Evolutionary conservation across 2,797 vertebrate species (phyloP), one percentile per base, ranked within the genome.

Genomic region (Catostomus latipinnis): DNA sequence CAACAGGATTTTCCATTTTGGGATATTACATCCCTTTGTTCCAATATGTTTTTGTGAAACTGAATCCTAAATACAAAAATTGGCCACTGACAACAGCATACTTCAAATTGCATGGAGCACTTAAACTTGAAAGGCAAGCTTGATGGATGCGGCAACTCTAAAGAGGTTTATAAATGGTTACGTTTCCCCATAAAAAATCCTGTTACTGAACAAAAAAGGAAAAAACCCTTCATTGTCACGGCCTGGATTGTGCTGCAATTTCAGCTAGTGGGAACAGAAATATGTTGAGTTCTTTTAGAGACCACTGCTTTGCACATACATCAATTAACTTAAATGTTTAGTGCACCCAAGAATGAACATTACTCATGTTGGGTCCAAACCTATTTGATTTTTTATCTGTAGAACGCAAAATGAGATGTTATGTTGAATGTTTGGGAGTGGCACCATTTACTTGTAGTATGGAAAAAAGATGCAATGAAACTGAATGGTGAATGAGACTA

Each of bases 61-160:
- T 34, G 43, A 58, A 61, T 46, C 43, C 62, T 65, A 46, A 54
- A 12, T 67, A 61, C 77, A 71, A 74, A 80, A 63, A 53, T 22
- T 71, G 71, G 45, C 61, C 61, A 68, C 58, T 53, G 56, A 70
- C 46, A 71, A 80, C 57, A 46, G 9, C 54, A 74, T 70, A 83
- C 71, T 78, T 78, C 71, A 85, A 85, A 82, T 75, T 60, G 60
- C 43, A 22, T 82, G 45, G 48, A 68, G 80, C 76, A 73, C 66
- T 77, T 80, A 73, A 69, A 69, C 43, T 50, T 73, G 76, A 73
- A 73, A 72, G 72, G 72, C 73, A 18, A 49, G 56, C 68, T 22
- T 63, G 77, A 46, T 70, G 58, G 77, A 80, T 53, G 48, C 14
- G 8, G 68, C 9, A 34, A 34, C 34, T 34, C 34, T 34, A 34